These are phyloP conservation scores for Sebastes iracundus DNA, from an alignment of 2,797 vertebrate species.

Conservation along the genomic window DNA sequence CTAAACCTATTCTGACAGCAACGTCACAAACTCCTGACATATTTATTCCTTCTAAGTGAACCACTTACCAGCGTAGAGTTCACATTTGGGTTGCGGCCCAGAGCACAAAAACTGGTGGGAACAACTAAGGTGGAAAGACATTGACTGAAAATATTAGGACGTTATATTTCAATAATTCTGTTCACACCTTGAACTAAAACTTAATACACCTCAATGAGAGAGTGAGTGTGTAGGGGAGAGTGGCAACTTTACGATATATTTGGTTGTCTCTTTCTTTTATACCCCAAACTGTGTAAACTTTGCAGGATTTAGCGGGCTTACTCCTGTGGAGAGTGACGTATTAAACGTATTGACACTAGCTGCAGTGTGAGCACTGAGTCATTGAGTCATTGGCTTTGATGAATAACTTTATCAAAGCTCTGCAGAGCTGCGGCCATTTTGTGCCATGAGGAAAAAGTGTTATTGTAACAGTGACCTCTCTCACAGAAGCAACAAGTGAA, in stretches of 20 bases:
- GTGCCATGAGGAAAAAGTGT: background rate
- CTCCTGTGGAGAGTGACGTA: background rate
- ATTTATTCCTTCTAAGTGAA: conserved; percentile 9
- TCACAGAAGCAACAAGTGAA: background rate
- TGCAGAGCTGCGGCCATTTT: conserved; percentile 2
- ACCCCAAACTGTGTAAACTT: background rate
- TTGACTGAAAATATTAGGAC: background rate
- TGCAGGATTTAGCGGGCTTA: background rate
- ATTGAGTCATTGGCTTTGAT: conserved; percentile 25
- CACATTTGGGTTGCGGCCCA: background rate
- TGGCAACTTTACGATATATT: background rate
- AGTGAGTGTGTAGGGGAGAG: background rate
- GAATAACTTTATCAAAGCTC: conserved; percentile 16
- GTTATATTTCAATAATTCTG: background rate
- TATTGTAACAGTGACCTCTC: background rate
- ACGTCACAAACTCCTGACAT: conserved; percentile 5
- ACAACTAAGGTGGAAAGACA: background rate
- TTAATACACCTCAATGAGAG: background rate
- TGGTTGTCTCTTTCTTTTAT: background rate
- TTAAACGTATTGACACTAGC: background rate
- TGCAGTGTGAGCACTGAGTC: background rate
- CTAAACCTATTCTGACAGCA: conserved; percentile 15
- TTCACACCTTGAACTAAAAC: background rate
- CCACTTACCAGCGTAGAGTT: background rate
- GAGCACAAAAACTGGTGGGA: background rate